phyloP scores from a whole-genome alignment of 2,113 vertebrate genomes.

The Nasalis larvatus region DNA sequence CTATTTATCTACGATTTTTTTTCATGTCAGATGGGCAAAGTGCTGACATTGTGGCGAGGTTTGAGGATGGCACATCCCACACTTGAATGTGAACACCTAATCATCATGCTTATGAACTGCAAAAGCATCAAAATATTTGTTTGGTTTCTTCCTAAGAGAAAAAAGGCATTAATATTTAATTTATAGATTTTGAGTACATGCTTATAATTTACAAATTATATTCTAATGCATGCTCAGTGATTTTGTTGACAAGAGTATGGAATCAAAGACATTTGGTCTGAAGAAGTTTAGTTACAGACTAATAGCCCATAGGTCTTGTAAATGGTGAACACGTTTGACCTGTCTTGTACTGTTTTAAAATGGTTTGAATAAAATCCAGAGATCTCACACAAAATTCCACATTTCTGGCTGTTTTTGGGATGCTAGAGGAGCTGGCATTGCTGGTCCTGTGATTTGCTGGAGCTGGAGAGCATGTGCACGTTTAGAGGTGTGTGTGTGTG shows the following conservation, averaged over 20 bases:
- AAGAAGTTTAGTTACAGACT: not conserved
- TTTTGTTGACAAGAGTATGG: not conserved
- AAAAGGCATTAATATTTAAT: not conserved
- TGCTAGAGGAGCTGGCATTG: not conserved
- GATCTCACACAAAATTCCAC: not conserved
- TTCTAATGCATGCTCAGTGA: not conserved
- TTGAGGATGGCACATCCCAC: too few species aligned
- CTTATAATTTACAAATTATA: not conserved
- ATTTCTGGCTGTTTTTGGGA: not conserved
- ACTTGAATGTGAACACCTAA: too few species aligned
- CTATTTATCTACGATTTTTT: not conserved
- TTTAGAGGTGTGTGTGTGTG: not conserved
- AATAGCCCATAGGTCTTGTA: not conserved
- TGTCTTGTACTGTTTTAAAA: not conserved
- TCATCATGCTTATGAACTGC: too few species aligned
- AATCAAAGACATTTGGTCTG: not conserved
- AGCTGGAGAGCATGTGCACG: not conserved
- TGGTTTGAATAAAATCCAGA: not conserved
- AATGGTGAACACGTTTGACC: not conserved
- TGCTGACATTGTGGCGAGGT: too few species aligned
- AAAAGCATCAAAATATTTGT: not conserved
- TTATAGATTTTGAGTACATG: not conserved
- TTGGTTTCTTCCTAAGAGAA: constrained; percentile 16
- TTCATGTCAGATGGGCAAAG: too few species aligned
- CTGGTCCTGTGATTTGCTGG: not conserved